Conservation (phyloP, 1,140 invertebrate genomes). For the Diploscapter pachys region DNA sequence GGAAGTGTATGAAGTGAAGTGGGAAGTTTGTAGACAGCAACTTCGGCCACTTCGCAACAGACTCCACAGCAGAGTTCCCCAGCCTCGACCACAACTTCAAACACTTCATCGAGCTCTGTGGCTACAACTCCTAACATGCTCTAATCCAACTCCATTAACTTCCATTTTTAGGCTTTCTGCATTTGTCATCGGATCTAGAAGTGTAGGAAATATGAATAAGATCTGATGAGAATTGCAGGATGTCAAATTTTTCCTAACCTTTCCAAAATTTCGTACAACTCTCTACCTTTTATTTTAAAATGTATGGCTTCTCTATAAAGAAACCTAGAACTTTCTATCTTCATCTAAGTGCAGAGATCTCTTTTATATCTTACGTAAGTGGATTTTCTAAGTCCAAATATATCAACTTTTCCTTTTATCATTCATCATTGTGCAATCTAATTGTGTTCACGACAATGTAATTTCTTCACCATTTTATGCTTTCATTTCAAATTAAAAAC, state of each 20-base stretch:
- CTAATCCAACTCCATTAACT: constrained; percentile 3
- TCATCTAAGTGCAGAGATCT: too few relatives aligned
- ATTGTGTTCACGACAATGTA: neutral
- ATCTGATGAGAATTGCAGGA: neutral
- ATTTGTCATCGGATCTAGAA: neutral
- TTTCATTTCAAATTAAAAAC: neutral
- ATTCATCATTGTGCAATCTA: neutral
- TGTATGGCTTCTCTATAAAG: neutral
- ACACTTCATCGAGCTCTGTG: constrained; percentile 11
- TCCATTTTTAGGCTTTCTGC: neutral
- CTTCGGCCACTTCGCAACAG: too few relatives aligned
- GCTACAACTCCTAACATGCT: constrained; percentile 14
- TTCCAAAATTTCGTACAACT: too few relatives aligned
- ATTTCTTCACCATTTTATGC: neutral
- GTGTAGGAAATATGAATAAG: neutral
- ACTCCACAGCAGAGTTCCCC: constrained; percentile 13
- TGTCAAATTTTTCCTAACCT: neutral
- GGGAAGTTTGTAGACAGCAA: constrained; percentile 1
- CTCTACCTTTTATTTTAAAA: neutral
- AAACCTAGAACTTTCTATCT: neutral
- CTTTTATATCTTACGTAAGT: too few relatives aligned
- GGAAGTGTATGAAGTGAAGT: neutral
- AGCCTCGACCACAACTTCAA: constrained; percentile 15
- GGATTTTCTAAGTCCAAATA: too few relatives aligned
- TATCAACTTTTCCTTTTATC: neutral